Evolutionary conservation across 2,113 vertebrate genomes (phyloP).

Genomic region (Rafetus swinhoei): DNA sequence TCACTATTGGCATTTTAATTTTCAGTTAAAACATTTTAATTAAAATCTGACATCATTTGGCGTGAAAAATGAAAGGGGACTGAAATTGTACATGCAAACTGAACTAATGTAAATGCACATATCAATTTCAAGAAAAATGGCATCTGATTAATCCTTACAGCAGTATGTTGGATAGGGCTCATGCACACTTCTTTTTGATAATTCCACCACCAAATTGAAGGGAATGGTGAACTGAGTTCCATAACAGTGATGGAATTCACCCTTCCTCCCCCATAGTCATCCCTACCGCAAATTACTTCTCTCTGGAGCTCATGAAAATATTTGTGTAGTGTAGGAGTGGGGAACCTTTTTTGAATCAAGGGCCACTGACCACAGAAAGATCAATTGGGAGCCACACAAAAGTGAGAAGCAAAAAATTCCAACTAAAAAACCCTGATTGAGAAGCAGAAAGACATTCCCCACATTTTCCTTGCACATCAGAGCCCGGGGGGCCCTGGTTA

Average conservation of each 20-base stretch:
- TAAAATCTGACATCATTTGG: constrained; percentile 61
- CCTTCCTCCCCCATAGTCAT: not conserved
- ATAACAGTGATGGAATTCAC: not conserved
- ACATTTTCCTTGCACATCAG: too few species aligned
- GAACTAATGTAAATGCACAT: constrained; percentile 12
- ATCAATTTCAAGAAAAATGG: constrained; percentile 20
- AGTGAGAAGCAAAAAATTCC: too few species aligned
- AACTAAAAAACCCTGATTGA: too few species aligned
- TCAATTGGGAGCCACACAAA: too few species aligned
- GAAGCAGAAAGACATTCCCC: too few species aligned
- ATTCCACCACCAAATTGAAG: not conserved
- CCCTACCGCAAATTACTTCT: not conserved
- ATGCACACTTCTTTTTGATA: not conserved
- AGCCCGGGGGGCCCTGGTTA: too few species aligned
- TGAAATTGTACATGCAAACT: constrained; percentile 9
- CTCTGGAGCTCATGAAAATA: not conserved
- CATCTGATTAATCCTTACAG: constrained; percentile 26
- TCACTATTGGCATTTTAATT: constrained; percentile 65
- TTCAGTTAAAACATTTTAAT: constrained; percentile 66
- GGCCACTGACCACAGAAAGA: too few species aligned
- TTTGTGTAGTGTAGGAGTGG: not conserved
- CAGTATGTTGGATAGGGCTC: not conserved
- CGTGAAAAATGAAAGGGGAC: constrained; percentile 54
- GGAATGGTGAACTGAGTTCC: not conserved
- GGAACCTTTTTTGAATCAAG: too few species aligned